phyloP scores from a whole-genome alignment of 2,797 vertebrate genomes.

The Siniperca undulata region DNA sequence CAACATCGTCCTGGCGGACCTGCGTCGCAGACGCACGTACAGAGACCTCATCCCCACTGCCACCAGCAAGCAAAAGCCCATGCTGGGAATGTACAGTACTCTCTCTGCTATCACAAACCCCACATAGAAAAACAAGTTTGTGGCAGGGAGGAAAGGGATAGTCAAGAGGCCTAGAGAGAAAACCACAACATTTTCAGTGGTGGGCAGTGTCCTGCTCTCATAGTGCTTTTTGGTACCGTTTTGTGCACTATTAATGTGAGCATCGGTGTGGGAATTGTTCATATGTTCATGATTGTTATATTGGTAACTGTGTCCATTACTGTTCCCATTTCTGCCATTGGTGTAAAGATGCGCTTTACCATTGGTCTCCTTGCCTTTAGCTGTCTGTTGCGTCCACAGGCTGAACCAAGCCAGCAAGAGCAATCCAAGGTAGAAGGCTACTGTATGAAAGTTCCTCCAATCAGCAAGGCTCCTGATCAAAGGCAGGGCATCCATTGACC shows the following conservation, averaged over 20 bases:
- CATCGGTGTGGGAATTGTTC: constrained; percentile 82
- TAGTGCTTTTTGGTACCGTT: constrained; percentile 91
- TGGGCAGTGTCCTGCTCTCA: constrained; percentile 89
- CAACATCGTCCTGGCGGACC: constrained; percentile 89
- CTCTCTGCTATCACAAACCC: constrained; percentile 99
- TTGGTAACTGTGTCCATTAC: constrained; percentile 93
- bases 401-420: constrained; percentile 88
- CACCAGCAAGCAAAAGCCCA: constrained; percentile 98
- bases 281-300: constrained; percentile 83
- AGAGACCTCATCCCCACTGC: constrained; percentile 93
- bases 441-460: constrained; percentile 92
- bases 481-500: constrained; percentile 99
- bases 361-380: constrained; percentile 85
- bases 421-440: constrained; percentile 90
- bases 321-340: constrained; percentile 91
- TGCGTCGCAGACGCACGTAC: constrained; percentile 88
- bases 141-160: constrained; percentile 96
- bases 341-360: constrained; percentile 87
- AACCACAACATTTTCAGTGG: constrained; percentile 92
- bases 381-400: constrained; percentile 81
- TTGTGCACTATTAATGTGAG: constrained; percentile 78
- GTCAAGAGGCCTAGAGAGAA: constrained; percentile 94
- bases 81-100: constrained; percentile 99
- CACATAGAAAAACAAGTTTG: constrained; percentile 98
- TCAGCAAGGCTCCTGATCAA: constrained; percentile 90